Base-by-base conservation (phyloP, 2,888 invertebrate species). In the Dexiosoma caninum region DNA sequence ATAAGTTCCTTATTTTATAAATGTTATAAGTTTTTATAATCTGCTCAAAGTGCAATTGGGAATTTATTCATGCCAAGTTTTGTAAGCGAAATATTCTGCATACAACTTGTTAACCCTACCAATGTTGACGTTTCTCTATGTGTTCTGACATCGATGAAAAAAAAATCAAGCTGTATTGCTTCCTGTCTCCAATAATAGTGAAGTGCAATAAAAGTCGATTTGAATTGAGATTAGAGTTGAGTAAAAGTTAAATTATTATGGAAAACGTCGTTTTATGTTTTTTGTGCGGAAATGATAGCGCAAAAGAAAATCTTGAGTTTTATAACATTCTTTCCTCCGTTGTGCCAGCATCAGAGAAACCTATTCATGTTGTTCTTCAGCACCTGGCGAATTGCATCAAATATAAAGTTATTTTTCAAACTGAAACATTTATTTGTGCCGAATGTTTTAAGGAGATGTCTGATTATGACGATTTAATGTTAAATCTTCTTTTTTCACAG, bases 301-400 rank as follows among this genome's bases (percentile, higher is more conserved):
- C 67, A 44, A 76, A 69, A 32, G 70, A 82, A 51, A 84, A 79
- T 8, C 57, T 78, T 12, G 83, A 78, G 10, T 88, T 86, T 69
- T 83, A 87, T 71, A 81, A 83, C 37, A 83, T 85, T 9, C 83
- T 85, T 30, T 72, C 84, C 14, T 79, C 86, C 12, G 84, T 84
- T 35, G 87, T 88, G 32, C 87, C 87, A 4, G 84, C 85, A 6
- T 89, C 89, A 2, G 86, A 86, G 8, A 89, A 89, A 69, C 83
- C 86, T 0, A 83, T 89, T 2, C 85, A 86, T 4, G 66, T 88
- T 19, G 89, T 89, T 19, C 83, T 89, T 2, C 85, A 83, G 4
- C 89, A 89, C 62, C 76, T 89, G 10, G 86, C 85, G n/a, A 88
- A 86, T 67, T 87, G 88, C 64, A 87, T 89, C 51, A 87, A 87